A percentile compares a stretch with the other conserved stretches of the same genome.
Evolutionary conservation across 2,797 vertebrate species (phyloP).

Genomic region (Zalophus californianus): DNA sequence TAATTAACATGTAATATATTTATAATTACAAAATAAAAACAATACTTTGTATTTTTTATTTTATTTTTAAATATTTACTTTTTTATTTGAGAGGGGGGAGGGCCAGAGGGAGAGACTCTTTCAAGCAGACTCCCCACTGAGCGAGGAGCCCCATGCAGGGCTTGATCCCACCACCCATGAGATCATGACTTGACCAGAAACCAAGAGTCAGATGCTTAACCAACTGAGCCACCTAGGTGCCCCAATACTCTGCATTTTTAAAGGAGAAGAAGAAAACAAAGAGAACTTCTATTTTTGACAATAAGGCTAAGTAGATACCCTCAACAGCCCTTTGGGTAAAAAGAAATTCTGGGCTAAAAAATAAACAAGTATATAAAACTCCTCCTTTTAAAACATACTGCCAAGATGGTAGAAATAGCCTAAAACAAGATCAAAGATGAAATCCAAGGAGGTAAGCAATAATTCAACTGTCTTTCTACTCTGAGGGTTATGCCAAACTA

Average conservation of each 20-base stretch:
- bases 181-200: not conserved
- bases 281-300: conserved; percentile 7
- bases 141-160: not conserved
- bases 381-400: not conserved
- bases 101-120: not conserved
- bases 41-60: not conserved
- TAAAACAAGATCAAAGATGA: not conserved
- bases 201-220: not conserved
- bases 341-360: conserved; percentile 46
- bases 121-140: not conserved
- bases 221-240: not conserved
- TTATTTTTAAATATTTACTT: not conserved
- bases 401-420: not conserved
- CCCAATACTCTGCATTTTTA: not conserved
- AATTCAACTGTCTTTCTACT: not conserved
- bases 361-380: not conserved
- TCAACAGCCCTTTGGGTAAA: not conserved
- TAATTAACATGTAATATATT: conserved; percentile 25
- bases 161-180: not conserved
- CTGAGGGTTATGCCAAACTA: not conserved
- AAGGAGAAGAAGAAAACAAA: not conserved
- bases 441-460: not conserved
- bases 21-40: conserved; percentile 33
- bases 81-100: not conserved
- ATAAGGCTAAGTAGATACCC: not conserved